phyloP scores from a whole-genome alignment of 2,113 vertebrate species.

The Antechinus stuartii region DNA sequence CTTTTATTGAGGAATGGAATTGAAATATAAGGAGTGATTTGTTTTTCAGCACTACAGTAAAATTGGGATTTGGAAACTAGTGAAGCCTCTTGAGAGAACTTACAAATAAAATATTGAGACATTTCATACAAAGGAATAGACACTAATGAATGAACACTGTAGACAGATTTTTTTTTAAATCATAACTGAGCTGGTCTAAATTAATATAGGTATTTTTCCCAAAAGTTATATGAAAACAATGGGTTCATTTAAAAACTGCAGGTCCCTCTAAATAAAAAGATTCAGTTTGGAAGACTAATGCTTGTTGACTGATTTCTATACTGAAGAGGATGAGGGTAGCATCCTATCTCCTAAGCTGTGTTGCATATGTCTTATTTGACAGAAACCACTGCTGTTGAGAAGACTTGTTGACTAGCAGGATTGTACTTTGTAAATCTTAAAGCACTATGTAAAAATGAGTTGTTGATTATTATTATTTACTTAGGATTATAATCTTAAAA shows the following conservation, averaged over 20 bases:
- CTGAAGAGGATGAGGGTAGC: neutral
- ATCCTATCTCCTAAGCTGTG: neutral
- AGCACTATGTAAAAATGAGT: neutral
- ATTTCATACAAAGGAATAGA: neutral
- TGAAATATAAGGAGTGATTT: conserved; percentile 59
- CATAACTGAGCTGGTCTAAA: conserved; percentile 39
- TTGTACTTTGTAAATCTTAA: neutral
- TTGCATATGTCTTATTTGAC: neutral
- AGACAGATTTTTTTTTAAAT: conserved; percentile 21
- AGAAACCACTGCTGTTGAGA: neutral
- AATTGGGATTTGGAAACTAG: conserved; percentile 47
- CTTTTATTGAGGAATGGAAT: conserved; percentile 53
- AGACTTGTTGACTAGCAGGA: neutral
- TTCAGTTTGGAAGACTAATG: neutral
- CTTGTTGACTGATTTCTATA: neutral
- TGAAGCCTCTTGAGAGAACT: conserved; percentile 50
- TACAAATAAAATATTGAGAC: conserved; percentile 22
- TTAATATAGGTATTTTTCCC: conserved; percentile 18
- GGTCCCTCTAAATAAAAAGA: neutral
- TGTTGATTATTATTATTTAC: neutral
- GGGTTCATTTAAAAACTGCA: conserved; percentile 28
- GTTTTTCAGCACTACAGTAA: conserved; percentile 48
- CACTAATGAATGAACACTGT: neutral
- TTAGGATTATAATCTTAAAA: neutral
- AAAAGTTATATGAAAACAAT: neutral